Evolutionary conservation across 1,140 invertebrate species (phyloP).

Genomic region (Tetranychus cinnabarinus): DNA sequence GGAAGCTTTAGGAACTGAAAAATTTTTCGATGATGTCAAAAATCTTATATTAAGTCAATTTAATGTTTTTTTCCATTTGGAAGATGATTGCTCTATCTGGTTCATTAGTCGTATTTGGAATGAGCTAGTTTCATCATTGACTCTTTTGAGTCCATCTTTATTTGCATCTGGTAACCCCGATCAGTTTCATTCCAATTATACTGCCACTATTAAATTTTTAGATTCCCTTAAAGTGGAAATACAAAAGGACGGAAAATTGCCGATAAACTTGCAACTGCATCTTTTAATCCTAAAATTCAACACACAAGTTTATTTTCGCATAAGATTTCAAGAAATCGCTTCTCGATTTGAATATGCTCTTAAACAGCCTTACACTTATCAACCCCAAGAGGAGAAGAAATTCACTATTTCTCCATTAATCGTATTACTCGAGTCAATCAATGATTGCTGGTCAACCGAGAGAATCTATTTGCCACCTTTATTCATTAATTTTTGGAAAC

Average conservation of each 20-base stretch:
- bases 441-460: constrained; percentile 42
- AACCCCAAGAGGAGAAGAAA: constrained; percentile 6
- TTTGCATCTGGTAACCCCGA: constrained; percentile 77
- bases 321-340: constrained; percentile 58
- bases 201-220: constrained; percentile 51
- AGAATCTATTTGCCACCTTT: constrained; percentile 41
- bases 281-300: constrained; percentile 66
- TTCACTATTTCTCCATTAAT: constrained; percentile 17
- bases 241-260: not conserved
- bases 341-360: constrained; percentile 36
- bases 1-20: not conserved
- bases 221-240: constrained; percentile 9
- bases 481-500: constrained; percentile 58
- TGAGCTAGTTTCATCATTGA: constrained; percentile 32
- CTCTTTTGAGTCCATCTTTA: constrained; percentile 49
- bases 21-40: constrained; percentile 1
- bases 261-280: constrained; percentile 15
- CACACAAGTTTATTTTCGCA: constrained; percentile 30
- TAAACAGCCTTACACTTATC: constrained; percentile 15
- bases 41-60: constrained; percentile 3
- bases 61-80: not conserved
- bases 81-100: constrained; percentile 34
- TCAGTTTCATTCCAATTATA: constrained; percentile 35
- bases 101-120: constrained; percentile 67
- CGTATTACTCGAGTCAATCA: constrained; percentile 30